Conservation (phyloP, 2,888 invertebrate genomes). For the Callyntrura sp. region DNA sequence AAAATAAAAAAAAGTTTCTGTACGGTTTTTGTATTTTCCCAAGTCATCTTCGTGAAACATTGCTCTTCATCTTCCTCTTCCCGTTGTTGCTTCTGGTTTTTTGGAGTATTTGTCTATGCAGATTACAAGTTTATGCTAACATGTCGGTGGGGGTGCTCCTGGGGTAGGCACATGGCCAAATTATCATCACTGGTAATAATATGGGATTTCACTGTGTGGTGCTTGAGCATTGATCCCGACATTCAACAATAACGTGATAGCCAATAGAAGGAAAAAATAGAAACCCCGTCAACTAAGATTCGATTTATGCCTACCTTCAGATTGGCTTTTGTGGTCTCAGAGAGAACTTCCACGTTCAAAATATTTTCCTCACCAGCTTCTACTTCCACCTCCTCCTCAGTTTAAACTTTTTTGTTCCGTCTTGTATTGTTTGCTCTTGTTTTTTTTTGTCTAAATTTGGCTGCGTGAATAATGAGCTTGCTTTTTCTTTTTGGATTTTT, state of each 20-base stretch:
- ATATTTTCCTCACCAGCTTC: too few relatives aligned
- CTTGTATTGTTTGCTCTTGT: too few relatives aligned
- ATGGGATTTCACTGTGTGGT: neutral
- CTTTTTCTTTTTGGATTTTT: conserved; percentile 28
- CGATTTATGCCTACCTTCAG: too few relatives aligned
- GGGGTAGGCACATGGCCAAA: neutral
- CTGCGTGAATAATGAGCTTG: conserved; percentile 50
- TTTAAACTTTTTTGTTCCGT: too few relatives aligned
- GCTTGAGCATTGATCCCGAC: neutral
- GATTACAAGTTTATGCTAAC: neutral
- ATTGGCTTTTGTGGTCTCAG: too few relatives aligned
- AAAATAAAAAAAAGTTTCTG: neutral
- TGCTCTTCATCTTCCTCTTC: conserved; percentile 36
- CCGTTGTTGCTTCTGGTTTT: conserved; percentile 21
- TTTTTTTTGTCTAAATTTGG: conserved; percentile 41
- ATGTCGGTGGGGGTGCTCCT: neutral
- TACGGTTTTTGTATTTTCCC: neutral
- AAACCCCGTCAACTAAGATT: too few relatives aligned
- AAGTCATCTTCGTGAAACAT: neutral
- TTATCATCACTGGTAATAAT: neutral
- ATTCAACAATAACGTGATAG: too few relatives aligned
- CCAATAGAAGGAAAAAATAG: too few relatives aligned
- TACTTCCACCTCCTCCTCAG: too few relatives aligned
- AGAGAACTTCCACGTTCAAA: too few relatives aligned
- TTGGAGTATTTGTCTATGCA: neutral